A percentile compares a stretch with the other conserved stretches of the same genome.
Conservation (phyloP, 2,797 vertebrate species). For the Myotis myotis region DNA sequence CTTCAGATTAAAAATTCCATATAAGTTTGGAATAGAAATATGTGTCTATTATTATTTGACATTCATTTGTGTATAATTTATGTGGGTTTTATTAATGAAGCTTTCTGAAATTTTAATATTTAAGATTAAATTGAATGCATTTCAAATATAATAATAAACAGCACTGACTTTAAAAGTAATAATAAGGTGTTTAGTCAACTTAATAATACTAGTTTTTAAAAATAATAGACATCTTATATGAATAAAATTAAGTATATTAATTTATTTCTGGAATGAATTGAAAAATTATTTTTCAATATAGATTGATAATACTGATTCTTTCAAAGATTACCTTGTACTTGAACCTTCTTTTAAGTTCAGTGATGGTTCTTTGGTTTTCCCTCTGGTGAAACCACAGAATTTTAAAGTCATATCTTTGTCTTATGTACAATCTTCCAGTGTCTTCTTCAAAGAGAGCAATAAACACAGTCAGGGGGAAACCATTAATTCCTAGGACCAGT, state of each 20-base stretch:
- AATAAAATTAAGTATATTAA: not conserved
- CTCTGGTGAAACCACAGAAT: not conserved
- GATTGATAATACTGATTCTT: not conserved
- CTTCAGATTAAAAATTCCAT: not conserved
- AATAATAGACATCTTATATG: not conserved
- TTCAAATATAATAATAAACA: not conserved
- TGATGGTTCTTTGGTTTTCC: not conserved
- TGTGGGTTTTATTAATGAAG: not conserved
- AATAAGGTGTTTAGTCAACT: not conserved
- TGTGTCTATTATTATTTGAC: not conserved
- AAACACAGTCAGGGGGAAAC: not conserved
- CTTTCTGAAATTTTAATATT: not conserved
- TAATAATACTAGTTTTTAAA: not conserved
- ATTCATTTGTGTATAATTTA: not conserved
- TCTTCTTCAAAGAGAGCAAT: not conserved
- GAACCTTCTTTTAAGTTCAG: not conserved
- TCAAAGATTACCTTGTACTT: not conserved
- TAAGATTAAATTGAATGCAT: not conserved
- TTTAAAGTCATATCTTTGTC: not conserved
- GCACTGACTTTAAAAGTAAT: not conserved
- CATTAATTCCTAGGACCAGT: not conserved
- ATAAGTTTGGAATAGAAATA: not conserved
- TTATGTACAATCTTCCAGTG: not conserved
- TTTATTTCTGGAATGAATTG: not conserved
- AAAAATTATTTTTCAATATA: not conserved